phyloP scores from a whole-genome alignment of 2,888 invertebrate species.

The Marasmarcha lunaedactyla region DNA sequence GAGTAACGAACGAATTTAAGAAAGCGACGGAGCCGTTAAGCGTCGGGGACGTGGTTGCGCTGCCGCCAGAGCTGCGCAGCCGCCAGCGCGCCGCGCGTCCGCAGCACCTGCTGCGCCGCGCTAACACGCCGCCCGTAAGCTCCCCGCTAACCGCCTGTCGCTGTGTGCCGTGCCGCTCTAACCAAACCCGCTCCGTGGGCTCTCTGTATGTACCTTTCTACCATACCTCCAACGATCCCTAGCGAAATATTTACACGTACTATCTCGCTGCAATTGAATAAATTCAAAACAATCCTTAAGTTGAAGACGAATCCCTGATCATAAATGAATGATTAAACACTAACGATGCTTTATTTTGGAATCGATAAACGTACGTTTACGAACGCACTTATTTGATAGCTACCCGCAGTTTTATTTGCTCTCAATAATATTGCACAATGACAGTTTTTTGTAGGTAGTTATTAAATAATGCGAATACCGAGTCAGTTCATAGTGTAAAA shows the following conservation, averaged over 20 bases:
- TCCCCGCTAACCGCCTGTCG: slow-evolving; percentile 56
- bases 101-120: slow-evolving; percentile 63
- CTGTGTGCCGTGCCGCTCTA: slow-evolving; percentile 63
- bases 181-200: slow-evolving; percentile 57
- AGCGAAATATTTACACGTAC: no score
- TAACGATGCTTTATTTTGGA: no score
- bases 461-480: slow-evolving; percentile 1
- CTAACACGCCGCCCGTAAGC: slow-evolving; percentile 70
- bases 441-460: slow-evolving; percentile 1
- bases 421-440: background rate
- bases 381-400: background rate
- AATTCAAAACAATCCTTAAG: no score
- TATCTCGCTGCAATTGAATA: no score
- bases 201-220: slow-evolving; percentile 14
- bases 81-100: slow-evolving; percentile 49
- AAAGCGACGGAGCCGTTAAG: slow-evolving; percentile 41
- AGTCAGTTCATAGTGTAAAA: slow-evolving; percentile 1
- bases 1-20: slow-evolving; percentile 27
- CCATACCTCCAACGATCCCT: no score
- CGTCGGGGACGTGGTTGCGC: slow-evolving; percentile 50
- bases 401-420: background rate
- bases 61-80: slow-evolving; percentile 56
- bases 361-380: no score
- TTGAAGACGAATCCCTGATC: no score
- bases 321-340: no score